Evolutionary conservation across 2,113 vertebrate genomes (phyloP), one percentile per base, ranked within the genome.

Genomic region (Lycocorax pyrrhopterus): DNA sequence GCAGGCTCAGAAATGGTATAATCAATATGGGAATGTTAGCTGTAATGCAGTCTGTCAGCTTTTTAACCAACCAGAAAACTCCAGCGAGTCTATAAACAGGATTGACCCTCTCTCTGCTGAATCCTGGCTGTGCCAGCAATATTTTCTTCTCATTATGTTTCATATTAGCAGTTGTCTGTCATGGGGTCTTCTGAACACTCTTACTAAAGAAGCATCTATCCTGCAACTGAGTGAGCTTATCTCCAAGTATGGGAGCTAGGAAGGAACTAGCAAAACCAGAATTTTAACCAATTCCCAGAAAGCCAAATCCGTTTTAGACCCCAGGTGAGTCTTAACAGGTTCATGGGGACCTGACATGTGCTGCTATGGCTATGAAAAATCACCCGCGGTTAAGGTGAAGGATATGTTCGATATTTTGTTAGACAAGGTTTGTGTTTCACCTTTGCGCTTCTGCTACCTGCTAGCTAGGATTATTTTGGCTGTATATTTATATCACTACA

Each of bases 1-100:
- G 97, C 98, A 98, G 97, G 94, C 96, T 97, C 96, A 97, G 98
- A 98, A 98, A 98, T 98, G 97, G 98, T 98, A 98, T 99, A 98
- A 99, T 99, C 99, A 99, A 99, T 99, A 99, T 94, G 94, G 94
- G 98, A 98, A 98, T 98, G 98, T 98, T 99, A 97, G 88, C 96
- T 91, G 97, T 99, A 99, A 99, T 98, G 98, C 96, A 99, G 98
- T 98, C 98, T 99, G 98, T 98, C 98, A 98, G 98, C 98, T 98
- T 99, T 98, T 98, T 98, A 99, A 98, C 98, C 87, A 98, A 98
- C 98, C 97, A 98, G 98, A 98, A 98, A 98, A 94, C 97, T 98
- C 97, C 95, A 98, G 97, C 96, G 96, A 98, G 98, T 98, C 98
- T 98, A 97, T 98, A 98, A 98, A 98, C 95, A 96, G 97, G 98